Evolutionary conservation across 2,113 vertebrate species (phyloP), one percentile per base, ranked within the genome.

Genomic region (Paraplagusia blochii): DNA sequence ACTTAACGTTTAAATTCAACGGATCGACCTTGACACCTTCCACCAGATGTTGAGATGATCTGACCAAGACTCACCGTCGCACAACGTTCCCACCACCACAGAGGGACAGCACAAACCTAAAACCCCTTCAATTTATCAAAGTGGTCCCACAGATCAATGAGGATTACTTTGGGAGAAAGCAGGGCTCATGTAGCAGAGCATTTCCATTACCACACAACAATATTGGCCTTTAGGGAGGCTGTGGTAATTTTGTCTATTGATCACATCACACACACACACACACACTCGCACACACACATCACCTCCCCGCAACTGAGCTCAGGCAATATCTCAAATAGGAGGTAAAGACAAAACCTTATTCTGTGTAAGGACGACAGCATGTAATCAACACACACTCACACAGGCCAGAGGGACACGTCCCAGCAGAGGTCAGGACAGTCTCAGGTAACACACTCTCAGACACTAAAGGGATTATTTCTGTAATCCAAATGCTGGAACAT

Each of bases 71-170:
- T 44, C 56, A 39, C 51, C 53, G 29, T 35, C 17, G 7, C 39
- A 43, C 49, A 4, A 39, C 36, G 14, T 13, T 5, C 5, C 13
- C 53, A 38, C 53, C 18, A 29, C 61, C 46, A 56, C 51, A 65
- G 42, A 66, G 42, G 42, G 59, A 72, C 52, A 61, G 58, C 69
- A 55, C 48, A 79, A 79, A 74, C 72, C 68, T 65, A 81, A 85
- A 82, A 69, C 76, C 59, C 68, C 80, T 74, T 85, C 82, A 81
- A 90, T 90, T 90, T 88, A 87, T 87, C 85, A 88, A 89, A 88
- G 79, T 86, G 73, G 81, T 62, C 69, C 54, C 66, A 74, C 84
- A 86, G 85, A 91, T 91, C 88, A 86, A 90, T 90, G 77, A 72
- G 75, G 84, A 89, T 89, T 88, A 86, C 85, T 87, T 87, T 83